These are phyloP conservation scores for Hyperopisus bebe DNA, from an alignment of 2,113 vertebrate species.

Conservation along the genomic window DNA sequence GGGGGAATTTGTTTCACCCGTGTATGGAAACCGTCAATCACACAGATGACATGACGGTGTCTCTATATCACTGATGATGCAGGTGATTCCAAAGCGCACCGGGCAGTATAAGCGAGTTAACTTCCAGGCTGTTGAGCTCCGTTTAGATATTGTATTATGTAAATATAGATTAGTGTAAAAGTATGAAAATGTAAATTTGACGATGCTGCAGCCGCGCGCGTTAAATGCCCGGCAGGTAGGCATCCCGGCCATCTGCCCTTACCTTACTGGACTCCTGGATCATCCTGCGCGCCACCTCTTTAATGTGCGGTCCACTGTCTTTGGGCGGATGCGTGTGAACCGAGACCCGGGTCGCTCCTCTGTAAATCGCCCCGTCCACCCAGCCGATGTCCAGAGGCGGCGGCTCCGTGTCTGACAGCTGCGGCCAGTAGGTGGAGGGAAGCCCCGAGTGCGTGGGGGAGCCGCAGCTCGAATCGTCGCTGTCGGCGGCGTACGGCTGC, in stretches of 20 bases:
- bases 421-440: constrained; percentile 84
- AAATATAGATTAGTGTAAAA: background rate
- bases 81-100: background rate
- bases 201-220: background rate
- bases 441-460: constrained; percentile 54
- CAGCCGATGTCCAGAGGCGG: constrained; percentile 87
- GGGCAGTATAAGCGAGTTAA: background rate
- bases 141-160: background rate
- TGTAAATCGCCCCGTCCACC: constrained; percentile 72
- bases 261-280: constrained; percentile 88
- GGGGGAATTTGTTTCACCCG: background rate
- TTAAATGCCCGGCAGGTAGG: background rate
- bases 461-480: constrained; percentile 38
- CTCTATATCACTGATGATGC: background rate
- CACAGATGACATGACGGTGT: background rate
- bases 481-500: constrained; percentile 56
- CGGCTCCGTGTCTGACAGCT: constrained; percentile 83
- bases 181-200: background rate
- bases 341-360: constrained; percentile 74
- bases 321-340: constrained; percentile 86
- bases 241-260: constrained; percentile 25
- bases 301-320: constrained; percentile 78
- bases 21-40: background rate
- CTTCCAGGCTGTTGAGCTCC: too few relatives aligned
- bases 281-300: constrained; percentile 80